Percentiles rank a stretch among this genome's conserved stretches.
Conservation (phyloP, 2,113 vertebrate genomes). For the Galeopterus variegatus region DNA sequence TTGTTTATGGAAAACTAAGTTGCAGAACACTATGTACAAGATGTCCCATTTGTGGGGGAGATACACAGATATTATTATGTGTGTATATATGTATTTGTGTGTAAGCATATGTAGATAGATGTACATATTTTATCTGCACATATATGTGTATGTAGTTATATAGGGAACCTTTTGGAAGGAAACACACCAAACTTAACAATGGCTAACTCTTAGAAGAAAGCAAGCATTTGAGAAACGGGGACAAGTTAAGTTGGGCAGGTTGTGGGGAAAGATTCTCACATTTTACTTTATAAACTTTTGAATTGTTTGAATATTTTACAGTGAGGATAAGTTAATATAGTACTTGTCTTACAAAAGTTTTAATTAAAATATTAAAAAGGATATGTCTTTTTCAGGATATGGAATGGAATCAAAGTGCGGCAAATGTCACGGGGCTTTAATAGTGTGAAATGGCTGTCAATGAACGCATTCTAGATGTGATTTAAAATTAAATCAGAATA, state of each 20-base stretch:
- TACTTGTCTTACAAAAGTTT: not conserved
- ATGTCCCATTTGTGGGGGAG: not conserved
- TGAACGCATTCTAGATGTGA: conserved; percentile 4
- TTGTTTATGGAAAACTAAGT: not conserved
- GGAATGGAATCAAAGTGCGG: not conserved
- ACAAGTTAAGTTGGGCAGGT: not conserved
- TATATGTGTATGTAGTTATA: not conserved
- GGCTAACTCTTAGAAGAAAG: not conserved
- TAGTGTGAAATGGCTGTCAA: not conserved
- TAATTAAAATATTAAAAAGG: not conserved
- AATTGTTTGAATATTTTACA: not conserved
- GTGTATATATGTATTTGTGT: not conserved
- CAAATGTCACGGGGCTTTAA: not conserved
- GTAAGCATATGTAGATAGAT: not conserved
- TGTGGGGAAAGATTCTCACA: not conserved
- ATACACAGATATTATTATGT: not conserved
- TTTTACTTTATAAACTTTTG: not conserved
- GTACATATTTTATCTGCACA: not conserved
- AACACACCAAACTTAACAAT: not conserved
- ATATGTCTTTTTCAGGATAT: not conserved
- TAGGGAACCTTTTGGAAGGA: not conserved
- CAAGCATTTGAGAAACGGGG: not conserved
- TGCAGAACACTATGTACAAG: not conserved
- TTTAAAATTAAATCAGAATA: conserved; percentile 44
- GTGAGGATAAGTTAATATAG: not conserved